Evolutionary conservation across 2,113 vertebrate species (phyloP).

Genomic region (Typhlomys cinereus): DNA sequence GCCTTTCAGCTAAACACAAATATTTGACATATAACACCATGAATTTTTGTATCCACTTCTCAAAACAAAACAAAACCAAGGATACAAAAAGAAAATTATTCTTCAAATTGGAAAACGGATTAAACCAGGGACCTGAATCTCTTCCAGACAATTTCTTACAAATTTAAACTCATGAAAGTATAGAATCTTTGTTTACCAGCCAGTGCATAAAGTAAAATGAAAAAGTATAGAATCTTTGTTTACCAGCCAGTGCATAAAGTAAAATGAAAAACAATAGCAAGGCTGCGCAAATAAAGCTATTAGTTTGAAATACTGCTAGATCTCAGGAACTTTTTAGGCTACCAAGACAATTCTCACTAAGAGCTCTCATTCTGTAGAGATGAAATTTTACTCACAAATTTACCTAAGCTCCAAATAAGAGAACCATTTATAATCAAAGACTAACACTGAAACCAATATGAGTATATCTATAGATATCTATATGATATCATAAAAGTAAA

Average conservation of each 20-base stretch:
- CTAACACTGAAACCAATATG: background rate
- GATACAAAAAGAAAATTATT: background rate
- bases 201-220: background rate
- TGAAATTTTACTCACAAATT: background rate
- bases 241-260: background rate
- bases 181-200: background rate
- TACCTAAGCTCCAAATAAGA: background rate
- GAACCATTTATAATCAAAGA: background rate
- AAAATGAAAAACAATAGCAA: background rate
- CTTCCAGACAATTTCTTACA: background rate
- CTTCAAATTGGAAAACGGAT: background rate
- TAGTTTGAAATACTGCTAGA: background rate
- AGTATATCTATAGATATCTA: background rate
- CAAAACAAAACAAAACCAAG: background rate
- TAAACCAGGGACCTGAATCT: background rate
- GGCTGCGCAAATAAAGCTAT: background rate
- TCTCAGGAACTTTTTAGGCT: background rate
- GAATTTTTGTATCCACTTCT: background rate
- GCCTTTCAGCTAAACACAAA: background rate
- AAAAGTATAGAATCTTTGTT: background rate
- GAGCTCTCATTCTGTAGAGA: background rate
- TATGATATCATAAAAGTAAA: background rate
- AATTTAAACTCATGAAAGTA: background rate
- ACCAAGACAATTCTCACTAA: background rate
- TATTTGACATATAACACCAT: background rate